Evolutionary conservation across 2,797 vertebrate species (phyloP).

Genomic region (Caiman crocodilus): DNA sequence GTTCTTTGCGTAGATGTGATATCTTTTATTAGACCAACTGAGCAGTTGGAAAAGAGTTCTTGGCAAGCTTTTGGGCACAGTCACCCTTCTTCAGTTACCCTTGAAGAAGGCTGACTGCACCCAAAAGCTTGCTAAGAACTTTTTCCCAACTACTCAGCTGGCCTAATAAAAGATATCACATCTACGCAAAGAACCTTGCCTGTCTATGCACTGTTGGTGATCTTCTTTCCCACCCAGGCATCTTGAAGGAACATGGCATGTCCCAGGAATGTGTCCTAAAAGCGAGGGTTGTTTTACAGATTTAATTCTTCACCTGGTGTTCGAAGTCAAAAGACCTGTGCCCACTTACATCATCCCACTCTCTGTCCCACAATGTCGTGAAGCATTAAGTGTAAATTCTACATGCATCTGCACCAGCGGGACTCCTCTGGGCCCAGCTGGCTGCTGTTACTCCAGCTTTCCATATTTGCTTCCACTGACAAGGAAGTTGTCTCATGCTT

Average conservation of each 20-base stretch:
- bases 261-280: not conserved
- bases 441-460: not conserved
- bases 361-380: not conserved
- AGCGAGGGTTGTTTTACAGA: not conserved
- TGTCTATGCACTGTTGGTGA: too few species aligned
- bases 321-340: not conserved
- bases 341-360: not conserved
- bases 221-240: not conserved
- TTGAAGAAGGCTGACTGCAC: too few species aligned
- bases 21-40: too few species aligned
- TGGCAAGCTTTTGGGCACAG: too few species aligned
- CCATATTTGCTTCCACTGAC: not conserved
- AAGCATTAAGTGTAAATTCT: not conserved
- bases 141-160: too few species aligned
- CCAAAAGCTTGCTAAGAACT: too few species aligned
- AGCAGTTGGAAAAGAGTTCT: too few species aligned
- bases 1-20: too few species aligned
- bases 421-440: not conserved
- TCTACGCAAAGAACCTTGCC: too few species aligned
- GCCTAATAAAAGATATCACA: too few species aligned
- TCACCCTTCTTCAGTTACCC: too few species aligned
- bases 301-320: not conserved
- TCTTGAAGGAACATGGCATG: not conserved
- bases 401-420: not conserved
- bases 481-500: not conserved